Percentiles rank a stretch among this genome's conserved stretches.
Conservation (phyloP, 2,888 invertebrate genomes). For the Corbicula japonica region DNA sequence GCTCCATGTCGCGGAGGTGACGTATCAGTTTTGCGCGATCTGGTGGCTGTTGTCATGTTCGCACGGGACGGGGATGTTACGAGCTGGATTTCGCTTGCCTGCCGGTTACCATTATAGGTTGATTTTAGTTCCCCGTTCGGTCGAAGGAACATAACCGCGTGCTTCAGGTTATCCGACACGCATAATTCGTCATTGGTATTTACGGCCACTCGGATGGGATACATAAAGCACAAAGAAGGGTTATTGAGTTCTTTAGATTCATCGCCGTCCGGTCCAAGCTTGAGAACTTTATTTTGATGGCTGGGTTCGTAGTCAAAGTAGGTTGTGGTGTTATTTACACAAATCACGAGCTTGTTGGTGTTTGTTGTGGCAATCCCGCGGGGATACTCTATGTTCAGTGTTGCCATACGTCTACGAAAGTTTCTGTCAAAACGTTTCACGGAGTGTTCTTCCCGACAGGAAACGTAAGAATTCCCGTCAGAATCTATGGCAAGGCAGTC, state of each 20-base stretch:
- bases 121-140: slow-evolving; percentile 60
- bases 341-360: slow-evolving; percentile 61
- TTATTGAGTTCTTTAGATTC: slow-evolving; percentile 65
- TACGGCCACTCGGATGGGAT: slow-evolving; percentile 68
- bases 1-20: slow-evolving; percentile 48
- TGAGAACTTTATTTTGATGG: slow-evolving; percentile 62
- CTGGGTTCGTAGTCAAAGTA: slow-evolving; percentile 61
- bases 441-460: slow-evolving; percentile 62
- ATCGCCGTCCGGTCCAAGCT: slow-evolving; percentile 66
- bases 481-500: slow-evolving; percentile 63
- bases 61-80: slow-evolving; percentile 31
- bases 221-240: slow-evolving; percentile 60
- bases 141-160: slow-evolving; percentile 55
- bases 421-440: slow-evolving; percentile 63
- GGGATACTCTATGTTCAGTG: slow-evolving; percentile 61
- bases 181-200: slow-evolving; percentile 63
- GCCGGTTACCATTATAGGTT: slow-evolving; percentile 42
- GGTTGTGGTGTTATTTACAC: slow-evolving; percentile 58
- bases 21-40: slow-evolving; percentile 13
- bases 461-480: slow-evolving; percentile 64
- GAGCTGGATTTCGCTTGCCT: slow-evolving; percentile 37
- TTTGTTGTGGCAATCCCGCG: slow-evolving; percentile 61
- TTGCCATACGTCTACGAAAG: slow-evolving; percentile 64
- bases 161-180: slow-evolving; percentile 66
- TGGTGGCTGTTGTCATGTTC: slow-evolving; percentile 2